phyloP scores from a whole-genome alignment of 2,797 vertebrate genomes.

The Sciurus vulgaris region DNA sequence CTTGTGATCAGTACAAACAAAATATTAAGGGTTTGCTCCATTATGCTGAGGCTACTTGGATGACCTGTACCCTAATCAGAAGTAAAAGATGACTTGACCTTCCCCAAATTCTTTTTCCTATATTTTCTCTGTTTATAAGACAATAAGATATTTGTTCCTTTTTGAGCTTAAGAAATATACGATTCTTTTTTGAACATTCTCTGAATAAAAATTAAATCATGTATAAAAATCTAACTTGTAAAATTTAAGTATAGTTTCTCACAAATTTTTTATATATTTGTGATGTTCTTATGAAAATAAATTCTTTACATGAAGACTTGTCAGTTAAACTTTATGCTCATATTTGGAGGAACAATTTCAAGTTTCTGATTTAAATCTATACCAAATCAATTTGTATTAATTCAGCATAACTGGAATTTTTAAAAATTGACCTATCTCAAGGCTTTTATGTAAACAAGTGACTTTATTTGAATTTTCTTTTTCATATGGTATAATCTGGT shows the following conservation, averaged over 20 bases:
- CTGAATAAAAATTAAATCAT: slow-evolving; percentile 4
- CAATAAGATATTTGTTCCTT: neutral
- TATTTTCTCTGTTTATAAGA: neutral
- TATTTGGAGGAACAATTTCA: slow-evolving; percentile 33
- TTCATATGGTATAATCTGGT: neutral
- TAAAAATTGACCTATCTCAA: neutral
- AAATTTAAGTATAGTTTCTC: slow-evolving; percentile 14
- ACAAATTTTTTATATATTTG: neutral
- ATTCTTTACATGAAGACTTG: slow-evolving; percentile 26
- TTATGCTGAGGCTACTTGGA: neutral
- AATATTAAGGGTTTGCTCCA: neutral
- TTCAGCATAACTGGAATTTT: neutral
- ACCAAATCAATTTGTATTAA: neutral
- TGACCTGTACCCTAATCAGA: neutral
- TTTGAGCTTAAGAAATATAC: neutral
- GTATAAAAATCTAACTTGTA: neutral
- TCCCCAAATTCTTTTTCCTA: neutral
- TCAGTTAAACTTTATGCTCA: neutral
- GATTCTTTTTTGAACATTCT: neutral
- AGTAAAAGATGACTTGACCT: neutral
- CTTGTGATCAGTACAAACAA: neutral
- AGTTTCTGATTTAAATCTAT: neutral
- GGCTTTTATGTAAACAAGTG: neutral
- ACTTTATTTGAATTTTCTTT: neutral
- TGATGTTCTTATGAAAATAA: slow-evolving; percentile 11